Evolutionary conservation across 2,797 vertebrate species (phyloP), one percentile per base, ranked within the genome.

Genomic region (Acanthurus tractus): DNA sequence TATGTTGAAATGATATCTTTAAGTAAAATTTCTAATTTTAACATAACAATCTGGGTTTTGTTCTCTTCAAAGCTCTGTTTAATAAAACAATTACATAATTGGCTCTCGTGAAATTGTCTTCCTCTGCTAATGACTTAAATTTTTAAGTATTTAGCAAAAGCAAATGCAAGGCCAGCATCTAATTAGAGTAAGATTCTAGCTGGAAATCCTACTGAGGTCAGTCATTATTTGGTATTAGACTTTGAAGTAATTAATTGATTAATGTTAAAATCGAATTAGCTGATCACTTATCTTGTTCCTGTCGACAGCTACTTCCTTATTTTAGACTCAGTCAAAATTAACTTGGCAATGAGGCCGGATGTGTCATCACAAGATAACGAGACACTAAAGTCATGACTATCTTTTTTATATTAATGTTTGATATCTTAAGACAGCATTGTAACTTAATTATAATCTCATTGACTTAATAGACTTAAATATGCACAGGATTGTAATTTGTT

Each of bases 71-170:
- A 74, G 71, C 67, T 63, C 20, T 3, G 14, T 74, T 58, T 53
- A 77, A 79, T 59, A 23, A 66, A 55, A 48, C 15, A 54, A 74
- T 83, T 52, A 82, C 55, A 40, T 63, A 71, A 79, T 67, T 46
- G 23, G 29, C 6, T 42, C 23, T 45, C 72, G 11, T 66, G 68
- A 7, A 84, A 76, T 22, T 0, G 14, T 46, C 77, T 70, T 68
- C 65, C 72, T 82, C 53, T 82, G 78, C 86, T 85, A 56, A 20
- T 72, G 70, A 55, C 15, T 63, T 38, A 72, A 38, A 58, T 70
- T 68, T 73, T 52, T 71, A 14, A 12, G 13, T 20, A 18, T 63
- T 40, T 65, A n/a, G 20, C 65, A 4, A 67, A 61, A 59, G 53
- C 62, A 65, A 63, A 74, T 63, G 40, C 42, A 58, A 76, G 70